Conservation (phyloP, 2,797 vertebrate genomes). For the Tangara arthus region DNA sequence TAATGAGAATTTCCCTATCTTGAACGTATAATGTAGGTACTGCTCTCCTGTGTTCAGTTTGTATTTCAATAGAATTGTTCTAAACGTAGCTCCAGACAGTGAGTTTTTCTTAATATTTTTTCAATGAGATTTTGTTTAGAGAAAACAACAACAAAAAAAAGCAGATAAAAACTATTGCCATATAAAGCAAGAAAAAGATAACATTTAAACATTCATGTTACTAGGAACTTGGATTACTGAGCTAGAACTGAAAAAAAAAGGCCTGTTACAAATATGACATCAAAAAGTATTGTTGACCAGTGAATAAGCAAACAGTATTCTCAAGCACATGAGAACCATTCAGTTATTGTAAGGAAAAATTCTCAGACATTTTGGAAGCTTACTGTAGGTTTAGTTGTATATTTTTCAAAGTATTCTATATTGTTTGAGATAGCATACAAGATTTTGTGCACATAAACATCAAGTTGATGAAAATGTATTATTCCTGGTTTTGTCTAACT, state of each 20-base stretch:
- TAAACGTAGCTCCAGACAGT: neutral
- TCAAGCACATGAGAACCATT: neutral
- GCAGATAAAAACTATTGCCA: neutral
- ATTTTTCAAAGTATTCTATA: neutral
- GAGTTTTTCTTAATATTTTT: neutral
- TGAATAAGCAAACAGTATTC: neutral
- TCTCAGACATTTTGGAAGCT: neutral
- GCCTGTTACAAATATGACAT: neutral
- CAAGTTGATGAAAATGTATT: neutral
- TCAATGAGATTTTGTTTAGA: neutral
- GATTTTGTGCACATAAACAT: neutral
- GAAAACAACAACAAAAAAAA: neutral
- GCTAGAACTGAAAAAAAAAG: neutral
- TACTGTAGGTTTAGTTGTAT: neutral
- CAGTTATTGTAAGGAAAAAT: neutral
- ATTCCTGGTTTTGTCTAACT: neutral
- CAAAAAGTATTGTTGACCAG: neutral
- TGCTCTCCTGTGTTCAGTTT: neutral
- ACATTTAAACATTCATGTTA: neutral
- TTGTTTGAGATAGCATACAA: neutral
- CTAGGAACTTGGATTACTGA: neutral
- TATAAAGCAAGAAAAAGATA: neutral
- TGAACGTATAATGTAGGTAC: fast-evolving
- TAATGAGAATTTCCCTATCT: neutral
- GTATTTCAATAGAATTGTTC: neutral